Base-by-base conservation (phyloP, 2,888 invertebrate genomes). In the Thymelicus acteon region DNA sequence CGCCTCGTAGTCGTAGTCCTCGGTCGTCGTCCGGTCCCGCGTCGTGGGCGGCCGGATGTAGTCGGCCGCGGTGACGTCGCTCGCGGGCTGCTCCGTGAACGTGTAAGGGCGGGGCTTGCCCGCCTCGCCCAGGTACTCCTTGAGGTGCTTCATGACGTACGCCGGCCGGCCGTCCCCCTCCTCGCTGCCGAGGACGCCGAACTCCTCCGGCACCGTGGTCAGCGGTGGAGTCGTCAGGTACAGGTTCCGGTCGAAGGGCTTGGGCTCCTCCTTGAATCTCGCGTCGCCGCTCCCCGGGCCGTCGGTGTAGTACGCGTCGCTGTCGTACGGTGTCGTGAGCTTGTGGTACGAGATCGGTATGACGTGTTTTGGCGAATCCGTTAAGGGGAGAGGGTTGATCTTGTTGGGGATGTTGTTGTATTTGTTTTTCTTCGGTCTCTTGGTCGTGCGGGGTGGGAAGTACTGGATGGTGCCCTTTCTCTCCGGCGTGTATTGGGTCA, bases 391-490 rank as follows among this genome's bases (percentile, higher is more conserved):
- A 19, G 79, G 72, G 67, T 88, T 84, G 2, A 88, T 73, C 82
- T 87, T 89, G 24, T 74, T 78, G 63, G 84, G 82, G 60, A 85
- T 76, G 2, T 75, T 75, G 69, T 88, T 86, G 66, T 87, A 85
- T 60, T 86, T 84, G 49, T 84, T 82, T 0, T 79, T 37, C 54
- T 78, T 85, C 0, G 83, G 73, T 73, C 82, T 84, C n/a, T 82
- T 83, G 0, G 76, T 77, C 6, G 75, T 77, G 67, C 80, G 79
- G 1, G 93, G 93, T 15, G 93, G 92, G 77, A 93, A 93, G 77
- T 91, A 92, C 73, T 92, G 91, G 6, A 93, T 72, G 0, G 92
- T 92, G 1, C 90, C 85, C 63, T 84, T 84, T 61, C 91, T 82
- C 6, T 89, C 87, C 0, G 88, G 84, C 15, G 69, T 72, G 15